Evolutionary conservation across 30 jellyfish, hydroid and myxozoan genomes (phyloP).

Genomic region (Aurelia aurita complex sp. Pacific): DNA sequence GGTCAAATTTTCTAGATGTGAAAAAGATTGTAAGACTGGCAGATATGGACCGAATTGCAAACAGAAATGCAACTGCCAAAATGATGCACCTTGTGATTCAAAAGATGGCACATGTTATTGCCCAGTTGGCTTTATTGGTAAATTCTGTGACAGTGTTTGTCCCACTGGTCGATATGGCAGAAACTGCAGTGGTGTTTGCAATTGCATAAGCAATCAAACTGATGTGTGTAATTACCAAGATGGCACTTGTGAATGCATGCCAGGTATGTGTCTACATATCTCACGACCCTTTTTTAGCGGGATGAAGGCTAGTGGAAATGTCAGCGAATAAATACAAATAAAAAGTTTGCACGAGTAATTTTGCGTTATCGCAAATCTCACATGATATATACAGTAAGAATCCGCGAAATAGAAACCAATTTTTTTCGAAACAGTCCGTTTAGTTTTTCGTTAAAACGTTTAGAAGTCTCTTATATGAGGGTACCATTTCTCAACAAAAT

Average conservation of each 20-base stretch:
- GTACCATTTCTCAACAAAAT: no score
- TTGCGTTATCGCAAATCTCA: no score
- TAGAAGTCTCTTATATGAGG: no score
- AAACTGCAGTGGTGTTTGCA: conserved; percentile 62
- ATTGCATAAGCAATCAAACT: conserved; percentile 72
- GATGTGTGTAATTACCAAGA: conserved; percentile 62
- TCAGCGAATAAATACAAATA: no score
- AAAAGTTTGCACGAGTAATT: no score
- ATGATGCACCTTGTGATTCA: conserved; percentile 69
- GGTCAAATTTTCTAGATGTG: conserved; percentile 34
- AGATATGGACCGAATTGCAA: conserved; percentile 81
- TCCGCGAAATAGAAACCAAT: no score
- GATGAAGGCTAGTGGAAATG: no score
- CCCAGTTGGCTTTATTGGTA: conserved; percentile 77
- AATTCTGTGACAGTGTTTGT: conserved; percentile 68
- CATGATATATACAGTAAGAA: no score
- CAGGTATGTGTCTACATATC: conserved; percentile 47
- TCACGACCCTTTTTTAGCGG: neutral
- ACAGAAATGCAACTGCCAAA: conserved; percentile 38
- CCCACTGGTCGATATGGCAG: conserved; percentile 66
- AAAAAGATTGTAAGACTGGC: conserved; percentile 43
- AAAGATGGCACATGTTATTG: conserved; percentile 76
- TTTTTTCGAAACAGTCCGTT: no score
- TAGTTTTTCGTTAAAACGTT: no score
- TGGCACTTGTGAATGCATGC: conserved; percentile 83